phyloP scores from a whole-genome alignment of 2,888 invertebrate genomes.

The Heterodera filipjevi region DNA sequence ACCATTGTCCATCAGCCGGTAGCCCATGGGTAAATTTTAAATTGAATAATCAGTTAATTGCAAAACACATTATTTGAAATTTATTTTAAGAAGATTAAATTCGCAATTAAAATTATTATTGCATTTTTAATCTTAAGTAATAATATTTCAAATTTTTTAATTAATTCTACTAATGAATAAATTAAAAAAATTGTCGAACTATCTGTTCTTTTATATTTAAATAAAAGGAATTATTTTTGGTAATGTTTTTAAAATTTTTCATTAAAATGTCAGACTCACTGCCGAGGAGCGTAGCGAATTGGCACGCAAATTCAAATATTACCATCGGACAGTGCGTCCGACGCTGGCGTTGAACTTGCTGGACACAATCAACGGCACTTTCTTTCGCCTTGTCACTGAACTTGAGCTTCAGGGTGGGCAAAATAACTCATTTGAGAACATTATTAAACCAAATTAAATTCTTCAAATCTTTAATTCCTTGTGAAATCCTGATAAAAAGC shows the following conservation, averaged over 20 bases:
- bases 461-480: background rate
- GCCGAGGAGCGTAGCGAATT: slow-evolving; percentile 57
- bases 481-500: background rate
- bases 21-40: background rate
- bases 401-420: slow-evolving; percentile 15
- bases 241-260: too few species aligned
- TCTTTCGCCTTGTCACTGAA: slow-evolving; percentile 22
- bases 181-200: background rate
- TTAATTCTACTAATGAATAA: too few species aligned
- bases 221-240: too few species aligned
- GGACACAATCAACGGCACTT: slow-evolving; percentile 41
- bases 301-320: slow-evolving; percentile 61
- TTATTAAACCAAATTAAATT: background rate
- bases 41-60: too few species aligned
- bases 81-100: too few species aligned
- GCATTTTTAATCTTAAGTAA: too few species aligned
- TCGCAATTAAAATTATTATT: too few species aligned
- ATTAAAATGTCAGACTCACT: slow-evolving; percentile 45
- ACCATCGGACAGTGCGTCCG: slow-evolving; percentile 56
- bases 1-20: background rate
- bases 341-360: slow-evolving; percentile 46
- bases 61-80: too few species aligned
- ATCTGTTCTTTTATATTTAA: background rate
- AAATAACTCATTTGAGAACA: too few species aligned
- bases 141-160: too few species aligned